Evolutionary conservation across 2,888 invertebrate genomes (phyloP), one percentile per base, ranked within the genome.

Genomic region (Idaea dimidiata): DNA sequence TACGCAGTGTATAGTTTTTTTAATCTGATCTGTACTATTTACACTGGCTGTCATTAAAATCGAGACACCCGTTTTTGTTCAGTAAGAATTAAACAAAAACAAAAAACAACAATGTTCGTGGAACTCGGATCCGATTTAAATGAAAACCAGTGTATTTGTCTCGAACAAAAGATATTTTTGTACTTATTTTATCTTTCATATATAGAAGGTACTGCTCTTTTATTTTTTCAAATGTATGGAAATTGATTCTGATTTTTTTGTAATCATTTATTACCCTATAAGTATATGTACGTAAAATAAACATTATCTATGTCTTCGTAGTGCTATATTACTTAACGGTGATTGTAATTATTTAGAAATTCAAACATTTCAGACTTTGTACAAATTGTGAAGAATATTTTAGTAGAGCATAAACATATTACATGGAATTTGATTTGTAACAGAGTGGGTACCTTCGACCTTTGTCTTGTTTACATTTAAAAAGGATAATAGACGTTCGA

Each of bases 401-500:
- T 10, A 33, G 33, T 33, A 7, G 14, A 1, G 1, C 7, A 1
- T 14, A 7, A 1, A 33, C 33, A 6, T 33, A 33, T 33, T 24
- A 7, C 62, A 14, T 60, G 31, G n/a, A 57, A 43, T 57, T 18
- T 58, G 54, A 53, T 43, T 24, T 61, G 58, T 62, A 64, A 71
- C 74, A 74, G 74, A 76, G 76, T 77, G 74, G 78, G 72, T 70
- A 72, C 73, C 70, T 74, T 72, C 67, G 62, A 71, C 64, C 72
- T 72, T 72, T 70, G 60, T 73, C 72, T 73, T 67, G 69, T 77
- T 72, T 73, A 65, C 78, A 73, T 68, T 60, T 70, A 59, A 63
- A n/a, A n/a, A n/a, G n/a, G n/a, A n/a, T n/a, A n/a, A n/a, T n/a
- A n/a, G n/a, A n/a, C n/a, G n/a, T n/a, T n/a, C n/a, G n/a, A n/a